Percentiles rank a stretch among this genome's conserved stretches.
These are phyloP conservation scores for Kryptolebias ocellatus DNA, from an alignment of 2,797 vertebrate genomes.

Conservation along the genomic window DNA sequence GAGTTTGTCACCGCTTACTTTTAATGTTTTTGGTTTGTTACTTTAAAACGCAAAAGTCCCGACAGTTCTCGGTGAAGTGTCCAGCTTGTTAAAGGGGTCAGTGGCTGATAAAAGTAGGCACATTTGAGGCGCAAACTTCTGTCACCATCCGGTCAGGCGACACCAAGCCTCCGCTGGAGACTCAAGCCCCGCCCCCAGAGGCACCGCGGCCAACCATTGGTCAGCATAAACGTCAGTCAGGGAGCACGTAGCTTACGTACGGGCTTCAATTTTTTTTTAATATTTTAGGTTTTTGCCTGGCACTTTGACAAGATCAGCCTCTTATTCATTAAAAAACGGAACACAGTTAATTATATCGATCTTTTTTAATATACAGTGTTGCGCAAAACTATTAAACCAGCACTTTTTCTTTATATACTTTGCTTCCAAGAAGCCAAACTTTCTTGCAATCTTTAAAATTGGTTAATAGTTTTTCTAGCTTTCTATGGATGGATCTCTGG, in stretches of 20 bases:
- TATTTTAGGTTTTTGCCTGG: not conserved
- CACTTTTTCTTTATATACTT: no score
- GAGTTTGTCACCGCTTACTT: not conserved
- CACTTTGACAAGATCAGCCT: no score
- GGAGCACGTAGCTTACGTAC: not conserved
- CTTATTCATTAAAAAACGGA: no score
- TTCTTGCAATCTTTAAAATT: no score
- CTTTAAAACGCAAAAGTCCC: not conserved
- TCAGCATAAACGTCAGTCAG: slow-evolving; percentile 42
- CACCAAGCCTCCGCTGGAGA: slow-evolving; percentile 66
- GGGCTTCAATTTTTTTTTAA: not conserved
- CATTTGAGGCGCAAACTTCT: slow-evolving; percentile 68
- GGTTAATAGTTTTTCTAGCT: no score
- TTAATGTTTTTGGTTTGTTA: not conserved
- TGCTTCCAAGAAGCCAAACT: no score
- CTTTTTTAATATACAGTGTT: no score
- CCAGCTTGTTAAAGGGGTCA: not conserved
- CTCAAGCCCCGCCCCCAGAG: slow-evolving; percentile 46
- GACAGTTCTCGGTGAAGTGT: not conserved
- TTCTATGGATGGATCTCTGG: no score
- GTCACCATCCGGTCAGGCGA: slow-evolving; percentile 85
- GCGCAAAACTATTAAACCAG: no score
- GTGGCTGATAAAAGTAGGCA: slow-evolving; percentile 42
- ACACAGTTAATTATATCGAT: no score
- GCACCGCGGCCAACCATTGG: slow-evolving; percentile 51